Percentiles rank a stretch among this genome's conserved stretches.
These are phyloP conservation scores for Chionis minor DNA, from an alignment of 2,113 vertebrate genomes.

Conservation along the genomic window DNA sequence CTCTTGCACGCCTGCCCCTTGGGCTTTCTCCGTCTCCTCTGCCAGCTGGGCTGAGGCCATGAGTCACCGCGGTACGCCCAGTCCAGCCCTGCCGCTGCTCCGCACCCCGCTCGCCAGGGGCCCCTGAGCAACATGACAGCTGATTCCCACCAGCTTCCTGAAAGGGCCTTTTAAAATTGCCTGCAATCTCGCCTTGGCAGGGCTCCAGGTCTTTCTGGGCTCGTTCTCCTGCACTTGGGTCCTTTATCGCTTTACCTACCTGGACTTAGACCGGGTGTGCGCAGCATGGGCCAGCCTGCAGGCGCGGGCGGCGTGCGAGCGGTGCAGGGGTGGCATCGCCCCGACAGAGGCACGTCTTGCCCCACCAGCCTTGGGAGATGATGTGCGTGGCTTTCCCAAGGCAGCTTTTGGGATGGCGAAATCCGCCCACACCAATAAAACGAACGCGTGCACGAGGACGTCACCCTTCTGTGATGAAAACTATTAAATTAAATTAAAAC, in stretches of 20 bases:
- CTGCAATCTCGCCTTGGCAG: background rate
- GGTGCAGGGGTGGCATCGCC: background rate
- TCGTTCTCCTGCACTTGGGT: background rate
- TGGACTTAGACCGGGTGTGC: fast-evolving
- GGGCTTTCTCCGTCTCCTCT: background rate
- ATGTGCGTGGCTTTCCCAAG: background rate
- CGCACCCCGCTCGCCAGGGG: background rate
- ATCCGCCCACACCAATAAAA: background rate
- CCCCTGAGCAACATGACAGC: background rate
- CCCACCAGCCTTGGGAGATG: background rate
- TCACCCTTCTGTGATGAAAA: background rate
- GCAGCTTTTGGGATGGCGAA: fast-evolving
- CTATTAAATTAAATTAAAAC: background rate
- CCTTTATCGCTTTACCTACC: background rate
- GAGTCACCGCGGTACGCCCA: background rate
- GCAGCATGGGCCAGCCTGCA: background rate
- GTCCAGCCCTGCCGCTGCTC: background rate
- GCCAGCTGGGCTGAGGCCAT: background rate
- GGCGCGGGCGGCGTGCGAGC: fast-evolving
- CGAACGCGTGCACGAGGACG: fast-evolving
- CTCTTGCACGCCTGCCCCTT: background rate
- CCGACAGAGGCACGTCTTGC: background rate
- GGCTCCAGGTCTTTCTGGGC: background rate
- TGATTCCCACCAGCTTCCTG: background rate
- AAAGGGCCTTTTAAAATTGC: background rate